These are phyloP conservation scores for Hydrocynus forskahlii DNA, from an alignment of 2,797 vertebrate species.

Conservation along the genomic window DNA sequence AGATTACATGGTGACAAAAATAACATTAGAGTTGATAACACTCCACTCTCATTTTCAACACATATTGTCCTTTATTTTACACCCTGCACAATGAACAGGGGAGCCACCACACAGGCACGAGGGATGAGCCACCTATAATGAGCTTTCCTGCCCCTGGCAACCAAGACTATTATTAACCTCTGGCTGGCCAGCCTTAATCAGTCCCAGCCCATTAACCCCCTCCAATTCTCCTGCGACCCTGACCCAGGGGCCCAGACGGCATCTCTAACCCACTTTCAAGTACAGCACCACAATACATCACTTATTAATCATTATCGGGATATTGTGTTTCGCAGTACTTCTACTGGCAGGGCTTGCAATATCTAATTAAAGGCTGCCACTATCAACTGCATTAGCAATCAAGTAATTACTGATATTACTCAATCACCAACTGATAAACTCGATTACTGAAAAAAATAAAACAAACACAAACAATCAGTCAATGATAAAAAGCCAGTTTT, in stretches of 20 bases:
- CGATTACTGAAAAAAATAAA: background rate
- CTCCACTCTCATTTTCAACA: constrained; percentile 14
- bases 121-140: constrained; percentile 52
- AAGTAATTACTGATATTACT: background rate
- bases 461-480: background rate
- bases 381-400: background rate
- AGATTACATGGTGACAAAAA: background rate
- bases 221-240: constrained; percentile 25
- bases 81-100: constrained; percentile 13
- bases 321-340: background rate
- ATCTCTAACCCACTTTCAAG: constrained; percentile 48
- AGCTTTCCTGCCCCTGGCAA: constrained; percentile 51
- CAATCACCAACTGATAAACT: too few relatives aligned
- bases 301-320: background rate
- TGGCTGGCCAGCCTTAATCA: constrained; percentile 41
- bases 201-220: constrained; percentile 35
- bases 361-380: background rate
- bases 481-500: background rate
- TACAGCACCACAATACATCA: background rate
- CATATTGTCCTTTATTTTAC: constrained; percentile 35
- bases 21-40: background rate
- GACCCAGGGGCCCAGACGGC: constrained; percentile 35
- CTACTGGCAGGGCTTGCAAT: background rate
- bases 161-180: constrained; percentile 52
- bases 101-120: constrained; percentile 6